phyloP scores from a whole-genome alignment of 2,113 vertebrate species.

The Drymodes brunneopygia region DNA sequence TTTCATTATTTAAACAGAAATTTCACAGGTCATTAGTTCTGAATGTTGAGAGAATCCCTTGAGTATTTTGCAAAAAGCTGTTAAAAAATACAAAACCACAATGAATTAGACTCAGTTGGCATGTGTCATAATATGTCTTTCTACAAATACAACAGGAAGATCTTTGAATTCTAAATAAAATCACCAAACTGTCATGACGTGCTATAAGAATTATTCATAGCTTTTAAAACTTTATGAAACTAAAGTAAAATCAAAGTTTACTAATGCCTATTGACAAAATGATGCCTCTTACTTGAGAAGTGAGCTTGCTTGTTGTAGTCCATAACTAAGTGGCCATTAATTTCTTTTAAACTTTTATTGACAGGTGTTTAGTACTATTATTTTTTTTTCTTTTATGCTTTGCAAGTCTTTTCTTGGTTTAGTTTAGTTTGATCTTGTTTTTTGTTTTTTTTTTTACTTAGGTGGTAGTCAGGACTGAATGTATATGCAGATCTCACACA shows the following conservation, averaged over 20 bases:
- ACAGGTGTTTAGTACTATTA: not conserved
- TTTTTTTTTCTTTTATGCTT: not conserved
- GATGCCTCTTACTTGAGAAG: not conserved
- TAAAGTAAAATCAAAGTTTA: not conserved
- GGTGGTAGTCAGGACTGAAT: not conserved
- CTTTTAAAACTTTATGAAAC: slow-evolving; percentile 4
- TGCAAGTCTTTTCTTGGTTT: not conserved
- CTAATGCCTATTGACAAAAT: not conserved
- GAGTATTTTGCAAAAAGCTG: slow-evolving; percentile 51
- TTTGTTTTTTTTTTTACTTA: not conserved
- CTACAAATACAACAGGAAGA: not conserved
- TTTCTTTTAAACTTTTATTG: not conserved
- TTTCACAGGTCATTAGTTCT: slow-evolving; percentile 69
- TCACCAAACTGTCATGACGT: not conserved
- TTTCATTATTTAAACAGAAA: slow-evolving; percentile 66
- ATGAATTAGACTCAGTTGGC: slow-evolving; percentile 42
- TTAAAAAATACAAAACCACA: slow-evolving; percentile 27
- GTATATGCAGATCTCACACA: not conserved
- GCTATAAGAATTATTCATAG: not conserved
- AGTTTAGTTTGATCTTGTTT: not conserved
- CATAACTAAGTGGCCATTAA: not conserved
- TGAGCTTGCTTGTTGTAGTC: not conserved
- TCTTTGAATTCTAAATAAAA: not conserved
- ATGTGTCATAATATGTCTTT: slow-evolving; percentile 1
- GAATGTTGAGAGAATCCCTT: slow-evolving; percentile 50